Evolutionary conservation across 2,797 vertebrate genomes (phyloP).

Genomic region (Netta rufina): DNA sequence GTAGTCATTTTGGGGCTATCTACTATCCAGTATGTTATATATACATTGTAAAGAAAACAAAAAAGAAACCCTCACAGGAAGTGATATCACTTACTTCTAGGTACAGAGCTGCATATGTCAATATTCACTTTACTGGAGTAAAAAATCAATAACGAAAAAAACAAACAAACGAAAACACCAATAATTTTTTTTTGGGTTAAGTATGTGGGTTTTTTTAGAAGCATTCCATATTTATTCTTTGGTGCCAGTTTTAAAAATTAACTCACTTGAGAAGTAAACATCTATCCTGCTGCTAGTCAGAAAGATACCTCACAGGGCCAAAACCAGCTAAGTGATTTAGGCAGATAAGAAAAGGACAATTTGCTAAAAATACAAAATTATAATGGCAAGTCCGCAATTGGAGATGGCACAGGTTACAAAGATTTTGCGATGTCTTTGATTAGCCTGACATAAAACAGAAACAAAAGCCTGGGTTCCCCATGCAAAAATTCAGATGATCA

Average conservation of each 20-base stretch:
- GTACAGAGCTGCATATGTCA: background rate
- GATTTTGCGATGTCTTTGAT: background rate
- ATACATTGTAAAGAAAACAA: constrained; percentile 10
- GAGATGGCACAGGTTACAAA: background rate
- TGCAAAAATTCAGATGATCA: background rate
- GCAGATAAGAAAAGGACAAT: background rate
- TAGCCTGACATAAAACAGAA: background rate
- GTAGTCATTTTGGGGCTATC: background rate
- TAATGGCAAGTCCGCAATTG: background rate
- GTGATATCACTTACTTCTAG: constrained; percentile 6
- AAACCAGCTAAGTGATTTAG: background rate
- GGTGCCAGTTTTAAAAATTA: background rate
- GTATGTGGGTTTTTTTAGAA: background rate
- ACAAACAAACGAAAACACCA: too few relatives aligned
- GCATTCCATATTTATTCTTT: background rate
- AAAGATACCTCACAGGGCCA: background rate
- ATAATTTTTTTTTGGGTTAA: background rate
- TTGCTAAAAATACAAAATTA: background rate
- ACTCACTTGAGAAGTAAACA: background rate
- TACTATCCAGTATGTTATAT: background rate
- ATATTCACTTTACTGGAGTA: background rate
- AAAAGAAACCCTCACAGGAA: background rate
- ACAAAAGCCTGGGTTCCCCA: background rate
- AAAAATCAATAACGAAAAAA: background rate
- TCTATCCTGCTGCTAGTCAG: background rate